These are phyloP conservation scores for Buteo buteo DNA, from an alignment of 2,113 vertebrate species.

Conservation along the genomic window DNA sequence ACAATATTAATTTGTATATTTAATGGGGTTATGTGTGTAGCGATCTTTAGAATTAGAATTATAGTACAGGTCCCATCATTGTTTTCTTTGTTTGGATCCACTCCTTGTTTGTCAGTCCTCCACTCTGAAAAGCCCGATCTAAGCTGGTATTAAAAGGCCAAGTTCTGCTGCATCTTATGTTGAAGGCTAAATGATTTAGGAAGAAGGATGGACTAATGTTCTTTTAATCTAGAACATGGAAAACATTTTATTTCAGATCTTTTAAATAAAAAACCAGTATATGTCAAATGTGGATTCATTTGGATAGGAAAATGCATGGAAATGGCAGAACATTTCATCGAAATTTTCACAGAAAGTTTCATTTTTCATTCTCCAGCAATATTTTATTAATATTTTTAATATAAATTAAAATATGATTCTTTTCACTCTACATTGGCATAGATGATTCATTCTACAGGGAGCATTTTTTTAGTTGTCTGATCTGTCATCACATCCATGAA, in stretches of 20 bases:
- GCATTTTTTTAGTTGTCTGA: not conserved
- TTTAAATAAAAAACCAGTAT: not conserved
- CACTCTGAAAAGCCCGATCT: not conserved
- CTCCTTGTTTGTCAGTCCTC: not conserved
- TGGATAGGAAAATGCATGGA: not conserved
- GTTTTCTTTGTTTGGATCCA: not conserved
- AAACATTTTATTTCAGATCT: not conserved
- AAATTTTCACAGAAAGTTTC: not conserved
- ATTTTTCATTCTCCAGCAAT: not conserved
- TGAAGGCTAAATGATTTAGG: not conserved
- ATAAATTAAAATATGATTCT: not conserved
- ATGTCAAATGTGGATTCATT: not conserved
- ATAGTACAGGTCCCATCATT: not conserved
- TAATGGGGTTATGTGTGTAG: not conserved
- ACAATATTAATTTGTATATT: not conserved
- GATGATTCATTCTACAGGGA: not conserved
- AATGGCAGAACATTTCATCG: not conserved
- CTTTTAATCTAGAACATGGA: not conserved
- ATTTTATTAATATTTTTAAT: not conserved
- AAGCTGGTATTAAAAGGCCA: not conserved
- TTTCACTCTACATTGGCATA: not conserved
- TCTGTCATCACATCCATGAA: not conserved
- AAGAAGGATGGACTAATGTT: not conserved
- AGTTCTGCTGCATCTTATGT: not conserved
- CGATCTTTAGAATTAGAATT: not conserved